These are phyloP conservation scores for Meta bourneti DNA, from an alignment of 2,888 invertebrate species.

Conservation along the genomic window DNA sequence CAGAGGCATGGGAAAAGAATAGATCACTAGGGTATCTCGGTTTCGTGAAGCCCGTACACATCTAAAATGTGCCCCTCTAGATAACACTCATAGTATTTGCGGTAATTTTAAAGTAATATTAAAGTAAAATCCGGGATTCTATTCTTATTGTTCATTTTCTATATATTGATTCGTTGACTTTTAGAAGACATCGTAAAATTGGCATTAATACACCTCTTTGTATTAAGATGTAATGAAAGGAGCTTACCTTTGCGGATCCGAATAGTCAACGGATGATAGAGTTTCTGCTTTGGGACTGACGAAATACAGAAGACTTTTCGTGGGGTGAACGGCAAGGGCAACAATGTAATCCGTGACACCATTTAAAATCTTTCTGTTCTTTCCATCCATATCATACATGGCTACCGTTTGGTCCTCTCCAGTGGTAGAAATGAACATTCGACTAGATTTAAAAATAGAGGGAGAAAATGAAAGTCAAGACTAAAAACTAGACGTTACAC, in stretches of 20 bases:
- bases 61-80: too few relatives aligned
- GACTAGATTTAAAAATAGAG: constrained; percentile 13
- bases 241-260: constrained; percentile 21
- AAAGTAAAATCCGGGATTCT: too few relatives aligned
- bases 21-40: too few relatives aligned
- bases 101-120: too few relatives aligned
- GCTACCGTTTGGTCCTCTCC: constrained; percentile 83
- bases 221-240: not conserved
- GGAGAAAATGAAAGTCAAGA: not conserved
- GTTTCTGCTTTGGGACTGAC: constrained; percentile 73
- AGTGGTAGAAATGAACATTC: constrained; percentile 84
- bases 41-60: too few relatives aligned
- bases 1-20: too few relatives aligned
- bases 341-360: constrained; percentile 18
- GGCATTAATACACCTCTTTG: too few relatives aligned
- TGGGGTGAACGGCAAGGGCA: constrained; percentile 69
- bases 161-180: too few relatives aligned
- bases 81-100: too few relatives aligned
- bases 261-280: constrained; percentile 42
- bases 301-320: constrained; percentile 76
- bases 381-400: constrained; percentile 86
- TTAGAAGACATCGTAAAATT: too few relatives aligned
- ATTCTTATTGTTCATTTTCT: too few relatives aligned
- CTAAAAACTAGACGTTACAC: too few relatives aligned
- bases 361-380: constrained; percentile 80